Percentiles rank a stretch among this genome's conserved stretches.
Conservation (phyloP, 2,888 invertebrate species). For the Micoletzkya japonica region DNA sequence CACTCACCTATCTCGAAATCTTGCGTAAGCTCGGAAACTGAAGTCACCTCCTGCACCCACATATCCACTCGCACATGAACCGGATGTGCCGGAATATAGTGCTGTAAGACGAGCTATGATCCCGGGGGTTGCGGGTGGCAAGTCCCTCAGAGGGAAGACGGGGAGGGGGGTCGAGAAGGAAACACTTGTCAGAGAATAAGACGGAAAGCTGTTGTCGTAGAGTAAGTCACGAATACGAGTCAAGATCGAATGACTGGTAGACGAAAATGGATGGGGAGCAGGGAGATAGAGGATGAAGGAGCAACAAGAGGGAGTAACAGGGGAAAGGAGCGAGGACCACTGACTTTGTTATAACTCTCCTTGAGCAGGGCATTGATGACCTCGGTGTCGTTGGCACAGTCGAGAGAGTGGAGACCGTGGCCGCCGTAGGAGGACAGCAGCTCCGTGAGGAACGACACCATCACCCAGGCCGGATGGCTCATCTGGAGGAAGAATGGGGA, state of each 20-base stretch:
- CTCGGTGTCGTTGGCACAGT: conserved; percentile 62
- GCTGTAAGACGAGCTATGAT: conserved; percentile 39
- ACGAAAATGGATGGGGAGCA: neutral
- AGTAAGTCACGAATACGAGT: too few relatives aligned
- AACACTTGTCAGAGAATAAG: too few relatives aligned
- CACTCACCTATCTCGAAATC: conserved; percentile 62
- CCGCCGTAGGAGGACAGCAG: conserved; percentile 55
- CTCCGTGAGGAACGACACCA: conserved; percentile 63
- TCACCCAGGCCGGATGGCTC: conserved; percentile 63
- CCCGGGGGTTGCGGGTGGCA: too few relatives aligned
- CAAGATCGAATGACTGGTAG: too few relatives aligned
- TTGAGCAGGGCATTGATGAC: conserved; percentile 60
- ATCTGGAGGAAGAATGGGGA: conserved; percentile 43
- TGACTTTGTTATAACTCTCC: conserved; percentile 57
- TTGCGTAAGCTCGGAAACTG: conserved; percentile 62
- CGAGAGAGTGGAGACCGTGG: conserved; percentile 25
- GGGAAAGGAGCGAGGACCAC: too few relatives aligned
- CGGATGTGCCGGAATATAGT: conserved; percentile 62
- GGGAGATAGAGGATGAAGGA: neutral
- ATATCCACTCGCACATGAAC: conserved; percentile 61
- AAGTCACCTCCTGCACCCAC: conserved; percentile 64
- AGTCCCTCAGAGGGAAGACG: too few relatives aligned
- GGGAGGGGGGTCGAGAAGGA: too few relatives aligned
- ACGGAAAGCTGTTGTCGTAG: too few relatives aligned
- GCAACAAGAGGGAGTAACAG: neutral